Evolutionary conservation across 2,888 invertebrate species (phyloP).

Genomic region (Drosophila nr. medialis): DNA sequence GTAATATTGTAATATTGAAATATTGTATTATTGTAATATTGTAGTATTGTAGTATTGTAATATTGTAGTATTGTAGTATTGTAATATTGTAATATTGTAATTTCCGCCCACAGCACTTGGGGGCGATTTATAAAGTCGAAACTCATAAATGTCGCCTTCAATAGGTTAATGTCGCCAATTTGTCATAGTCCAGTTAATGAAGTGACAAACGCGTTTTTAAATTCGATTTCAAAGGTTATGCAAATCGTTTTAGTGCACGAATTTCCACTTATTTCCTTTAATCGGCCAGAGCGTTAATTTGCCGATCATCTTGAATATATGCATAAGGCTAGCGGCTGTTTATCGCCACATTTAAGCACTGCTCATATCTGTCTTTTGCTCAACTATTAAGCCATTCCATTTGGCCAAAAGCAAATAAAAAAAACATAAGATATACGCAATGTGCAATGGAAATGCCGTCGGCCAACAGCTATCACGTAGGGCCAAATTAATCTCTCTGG

Average conservation of each 20-base stretch:
- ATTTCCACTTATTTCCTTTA: slow-evolving; percentile 2
- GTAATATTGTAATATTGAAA: too few relatives aligned
- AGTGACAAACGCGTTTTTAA: slow-evolving; percentile 49
- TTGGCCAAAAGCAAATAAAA: slow-evolving; percentile 8
- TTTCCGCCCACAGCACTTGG: background rate
- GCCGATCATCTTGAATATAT: slow-evolving; percentile 34
- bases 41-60: too few relatives aligned
- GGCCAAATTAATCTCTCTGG: slow-evolving; percentile 29
- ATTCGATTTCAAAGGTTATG: slow-evolving; percentile 40
- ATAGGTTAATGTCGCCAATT: slow-evolving; percentile 21
- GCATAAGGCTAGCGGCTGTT: slow-evolving; percentile 7
- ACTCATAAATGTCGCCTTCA: slow-evolving; percentile 15
- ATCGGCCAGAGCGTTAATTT: slow-evolving; percentile 28
- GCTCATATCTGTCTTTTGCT: background rate
- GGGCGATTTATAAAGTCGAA: background rate
- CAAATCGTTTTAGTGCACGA: slow-evolving; percentile 32
- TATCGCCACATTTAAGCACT: background rate
- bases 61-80: background rate
- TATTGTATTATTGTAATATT: too few relatives aligned
- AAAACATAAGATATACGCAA: slow-evolving; percentile 4
- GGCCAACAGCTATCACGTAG: slow-evolving; percentile 34
- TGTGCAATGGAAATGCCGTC: slow-evolving; percentile 10
- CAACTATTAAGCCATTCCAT: slow-evolving; percentile 1
- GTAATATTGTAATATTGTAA: too few relatives aligned
- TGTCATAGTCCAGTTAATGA: slow-evolving; percentile 40